A percentile compares a stretch with the other conserved stretches of the same genome.
These are phyloP conservation scores for Pelodiscus sinensis DNA, from an alignment of 2,113 vertebrate species.

Conservation along the genomic window DNA sequence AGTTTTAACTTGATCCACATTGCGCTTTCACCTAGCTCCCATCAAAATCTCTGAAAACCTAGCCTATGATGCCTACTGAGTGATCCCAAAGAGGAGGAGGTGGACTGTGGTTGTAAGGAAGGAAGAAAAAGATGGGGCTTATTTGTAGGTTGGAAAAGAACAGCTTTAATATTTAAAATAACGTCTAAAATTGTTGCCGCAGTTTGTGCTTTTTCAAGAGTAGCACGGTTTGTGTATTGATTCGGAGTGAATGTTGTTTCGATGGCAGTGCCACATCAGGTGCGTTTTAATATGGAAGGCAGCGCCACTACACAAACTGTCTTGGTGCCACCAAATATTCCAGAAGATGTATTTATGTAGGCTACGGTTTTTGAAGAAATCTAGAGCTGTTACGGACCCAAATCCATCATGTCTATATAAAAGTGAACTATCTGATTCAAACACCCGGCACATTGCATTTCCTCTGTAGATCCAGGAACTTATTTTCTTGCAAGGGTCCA, in stretches of 20 bases:
- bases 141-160: not conserved
- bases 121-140: not conserved
- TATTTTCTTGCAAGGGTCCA: not conserved
- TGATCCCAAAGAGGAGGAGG: not conserved
- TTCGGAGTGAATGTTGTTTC: not conserved
- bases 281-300: not conserved
- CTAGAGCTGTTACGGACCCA: not conserved
- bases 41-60: not conserved
- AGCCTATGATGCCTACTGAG: not conserved
- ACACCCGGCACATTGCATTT: not conserved
- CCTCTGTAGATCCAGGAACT: not conserved
- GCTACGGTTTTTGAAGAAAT: not conserved
- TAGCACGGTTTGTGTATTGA: not conserved
- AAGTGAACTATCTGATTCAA: not conserved
- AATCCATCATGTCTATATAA: not conserved
- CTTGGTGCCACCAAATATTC: not conserved
- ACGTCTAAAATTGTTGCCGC: not conserved
- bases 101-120: not conserved
- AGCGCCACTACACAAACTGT: not conserved
- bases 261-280: not conserved
- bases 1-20: not conserved
- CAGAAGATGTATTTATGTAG: not conserved
- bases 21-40: not conserved
- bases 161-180: not conserved
- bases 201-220: not conserved